phyloP scores from a whole-genome alignment of 2,888 invertebrate genomes.

The Callinectes sapidus region DNA sequence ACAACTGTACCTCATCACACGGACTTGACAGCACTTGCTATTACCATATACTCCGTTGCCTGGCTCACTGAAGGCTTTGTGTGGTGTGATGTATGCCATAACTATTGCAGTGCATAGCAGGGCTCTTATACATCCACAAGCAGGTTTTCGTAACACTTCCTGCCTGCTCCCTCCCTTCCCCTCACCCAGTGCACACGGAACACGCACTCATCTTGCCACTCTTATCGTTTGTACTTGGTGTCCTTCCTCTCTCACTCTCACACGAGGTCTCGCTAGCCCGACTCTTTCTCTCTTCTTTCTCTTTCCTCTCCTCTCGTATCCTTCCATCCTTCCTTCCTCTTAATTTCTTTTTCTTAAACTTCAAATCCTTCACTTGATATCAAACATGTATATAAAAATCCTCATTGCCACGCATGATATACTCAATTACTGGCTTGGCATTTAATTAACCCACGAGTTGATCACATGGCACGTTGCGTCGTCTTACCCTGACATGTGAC shows the following conservation, averaged over 20 bases:
- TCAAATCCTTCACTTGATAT: too few relatives aligned
- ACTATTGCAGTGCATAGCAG: not conserved
- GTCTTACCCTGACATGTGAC: too few relatives aligned
- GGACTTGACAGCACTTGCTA: not conserved
- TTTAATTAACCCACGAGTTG: too few relatives aligned
- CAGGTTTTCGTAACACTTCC: not conserved
- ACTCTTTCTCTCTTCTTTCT: not conserved
- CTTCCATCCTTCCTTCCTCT: not conserved
- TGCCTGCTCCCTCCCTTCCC: not conserved
- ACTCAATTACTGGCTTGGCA: too few relatives aligned
- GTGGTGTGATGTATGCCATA: not conserved
- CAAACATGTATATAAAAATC: too few relatives aligned
- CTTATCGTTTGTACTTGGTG: not conserved
- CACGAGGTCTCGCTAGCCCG: not conserved
- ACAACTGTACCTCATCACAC: not conserved
- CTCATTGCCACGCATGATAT: too few relatives aligned
- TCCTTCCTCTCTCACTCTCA: not conserved
- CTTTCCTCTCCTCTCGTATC: not conserved
- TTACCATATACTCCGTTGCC: not conserved
- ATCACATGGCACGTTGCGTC: too few relatives aligned
- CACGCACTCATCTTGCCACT: not conserved
- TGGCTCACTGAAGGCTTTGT: not conserved
- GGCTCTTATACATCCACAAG: not conserved
- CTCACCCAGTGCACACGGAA: not conserved
- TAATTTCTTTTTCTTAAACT: not conserved